phyloP scores from a whole-genome alignment of 1,140 invertebrate genomes.

The Anoplolepis gracilipes region DNA sequence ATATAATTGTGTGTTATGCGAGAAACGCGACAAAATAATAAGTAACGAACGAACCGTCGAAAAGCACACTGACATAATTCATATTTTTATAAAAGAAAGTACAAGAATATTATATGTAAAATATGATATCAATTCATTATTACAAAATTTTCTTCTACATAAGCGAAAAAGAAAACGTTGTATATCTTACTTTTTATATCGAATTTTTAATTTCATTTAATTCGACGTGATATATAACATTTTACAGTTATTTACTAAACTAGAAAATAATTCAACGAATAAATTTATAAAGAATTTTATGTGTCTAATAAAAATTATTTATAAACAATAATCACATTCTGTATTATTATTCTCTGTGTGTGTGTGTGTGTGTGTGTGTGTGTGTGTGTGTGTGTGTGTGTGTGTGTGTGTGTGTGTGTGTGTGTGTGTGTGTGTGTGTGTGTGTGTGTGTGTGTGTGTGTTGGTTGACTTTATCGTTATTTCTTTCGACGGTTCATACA shows the following conservation, averaged over 20 bases:
- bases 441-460: too few relatives aligned
- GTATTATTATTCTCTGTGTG: background rate
- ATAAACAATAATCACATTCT: conserved; percentile 1
- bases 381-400: too few relatives aligned
- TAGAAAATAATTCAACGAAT: background rate
- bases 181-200: background rate
- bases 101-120: background rate
- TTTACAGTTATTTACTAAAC: background rate
- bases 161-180: background rate
- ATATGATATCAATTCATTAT: background rate
- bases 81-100: background rate
- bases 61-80: conserved; percentile 33
- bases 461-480: conserved; percentile 33
- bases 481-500: conserved; percentile 33
- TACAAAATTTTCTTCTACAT: background rate
- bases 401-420: too few relatives aligned
- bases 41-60: conserved; percentile 33
- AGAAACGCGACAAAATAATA: conserved; percentile 50
- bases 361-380: too few relatives aligned
- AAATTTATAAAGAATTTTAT: background rate
- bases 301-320: background rate
- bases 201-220: background rate
- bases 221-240: background rate
- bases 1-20: conserved; percentile 11
- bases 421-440: too few relatives aligned